These are phyloP conservation scores for Drosophila pallidifrons DNA, from an alignment of 1,140 invertebrate genomes.

Conservation along the genomic window DNA sequence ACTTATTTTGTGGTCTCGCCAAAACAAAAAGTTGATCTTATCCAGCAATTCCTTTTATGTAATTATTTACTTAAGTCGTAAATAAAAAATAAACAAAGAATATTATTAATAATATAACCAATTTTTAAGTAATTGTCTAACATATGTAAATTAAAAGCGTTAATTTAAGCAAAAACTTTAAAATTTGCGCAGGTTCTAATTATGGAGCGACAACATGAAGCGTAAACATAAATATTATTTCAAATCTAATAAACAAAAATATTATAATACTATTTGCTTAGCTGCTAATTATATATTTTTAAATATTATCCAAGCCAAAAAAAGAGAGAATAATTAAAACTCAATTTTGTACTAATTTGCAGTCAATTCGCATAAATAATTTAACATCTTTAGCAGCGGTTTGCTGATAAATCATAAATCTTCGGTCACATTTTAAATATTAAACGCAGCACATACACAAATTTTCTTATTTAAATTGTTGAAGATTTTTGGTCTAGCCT, in stretches of 20 bases:
- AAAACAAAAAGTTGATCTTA: background rate
- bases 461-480: conserved; percentile 39
- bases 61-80: background rate
- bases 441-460: conserved; percentile 8
- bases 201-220: background rate
- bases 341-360: conserved; percentile 10
- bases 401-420: conserved; percentile 18
- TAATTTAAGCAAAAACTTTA: background rate
- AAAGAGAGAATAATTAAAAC: background rate
- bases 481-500: conserved; percentile 28
- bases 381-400: background rate
- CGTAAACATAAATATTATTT: conserved; percentile 2
- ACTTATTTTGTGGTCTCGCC: background rate
- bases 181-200: conserved; percentile 1
- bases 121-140: conserved; percentile 3
- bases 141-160: background rate
- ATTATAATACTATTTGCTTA: conserved; percentile 1
- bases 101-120: background rate
- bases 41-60: background rate
- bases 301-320: background rate
- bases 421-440: conserved; percentile 13
- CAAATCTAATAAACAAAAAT: background rate
- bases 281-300: background rate
- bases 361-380: conserved; percentile 11
- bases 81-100: background rate